A percentile compares a stretch with the other conserved stretches of the same genome.
These are phyloP conservation scores for Falco punctatus DNA, from an alignment of 2,113 vertebrate genomes.

Conservation along the genomic window DNA sequence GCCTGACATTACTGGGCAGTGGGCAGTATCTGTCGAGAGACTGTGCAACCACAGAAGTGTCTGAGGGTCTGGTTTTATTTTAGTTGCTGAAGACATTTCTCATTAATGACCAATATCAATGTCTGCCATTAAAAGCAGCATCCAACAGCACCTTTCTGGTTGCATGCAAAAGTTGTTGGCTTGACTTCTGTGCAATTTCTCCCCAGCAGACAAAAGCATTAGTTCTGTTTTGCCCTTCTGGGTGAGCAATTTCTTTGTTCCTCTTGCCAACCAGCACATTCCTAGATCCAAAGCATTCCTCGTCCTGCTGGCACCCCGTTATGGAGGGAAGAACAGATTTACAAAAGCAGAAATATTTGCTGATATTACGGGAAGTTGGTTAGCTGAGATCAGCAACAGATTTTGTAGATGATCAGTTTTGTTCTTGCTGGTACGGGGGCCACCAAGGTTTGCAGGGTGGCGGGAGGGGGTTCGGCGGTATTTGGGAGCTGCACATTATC, in stretches of 20 bases:
- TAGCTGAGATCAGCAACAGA: constrained; percentile 2
- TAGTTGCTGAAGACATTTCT: neutral
- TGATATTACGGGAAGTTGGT: constrained; percentile 22
- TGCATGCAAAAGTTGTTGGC: neutral
- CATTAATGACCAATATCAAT: neutral
- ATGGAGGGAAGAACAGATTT: neutral
- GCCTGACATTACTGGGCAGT: neutral
- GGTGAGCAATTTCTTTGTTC: constrained; percentile 45
- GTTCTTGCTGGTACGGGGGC: neutral
- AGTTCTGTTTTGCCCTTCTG: constrained; percentile 10
- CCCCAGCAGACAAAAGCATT: neutral
- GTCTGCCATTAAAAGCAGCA: neutral
- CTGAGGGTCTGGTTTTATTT: neutral
- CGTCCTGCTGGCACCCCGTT: neutral
- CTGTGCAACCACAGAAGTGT: neutral
- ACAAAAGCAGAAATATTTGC: constrained; percentile 52
- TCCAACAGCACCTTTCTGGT: neutral
- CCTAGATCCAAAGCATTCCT: constrained; percentile 12
- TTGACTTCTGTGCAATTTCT: neutral
- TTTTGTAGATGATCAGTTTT: constrained; percentile 6
- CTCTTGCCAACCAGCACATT: constrained; percentile 31
- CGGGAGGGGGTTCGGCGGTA: neutral
- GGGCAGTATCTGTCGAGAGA: neutral
- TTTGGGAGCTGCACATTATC: neutral
- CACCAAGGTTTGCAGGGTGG: neutral